Conservation (phyloP, 2,797 vertebrate genomes). For the Acridotheres tristis region DNA sequence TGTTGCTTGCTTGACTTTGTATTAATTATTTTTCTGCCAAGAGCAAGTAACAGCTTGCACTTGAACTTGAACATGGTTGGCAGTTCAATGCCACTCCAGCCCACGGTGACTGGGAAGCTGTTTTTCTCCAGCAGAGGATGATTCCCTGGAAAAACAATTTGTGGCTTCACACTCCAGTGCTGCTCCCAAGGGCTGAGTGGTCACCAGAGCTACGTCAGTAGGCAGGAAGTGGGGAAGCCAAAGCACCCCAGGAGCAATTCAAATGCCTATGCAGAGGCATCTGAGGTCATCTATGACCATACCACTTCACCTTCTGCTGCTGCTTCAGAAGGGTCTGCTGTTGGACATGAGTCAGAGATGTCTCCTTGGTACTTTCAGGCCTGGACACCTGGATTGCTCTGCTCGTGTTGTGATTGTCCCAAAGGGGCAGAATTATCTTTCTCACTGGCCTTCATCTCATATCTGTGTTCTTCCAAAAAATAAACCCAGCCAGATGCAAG, state of each 20-base stretch:
- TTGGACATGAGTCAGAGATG: neutral
- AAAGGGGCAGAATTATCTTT: neutral
- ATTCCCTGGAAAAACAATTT: neutral
- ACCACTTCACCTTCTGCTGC: neutral
- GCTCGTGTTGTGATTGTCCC: neutral
- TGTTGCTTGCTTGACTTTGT: neutral
- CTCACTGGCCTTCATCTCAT: neutral
- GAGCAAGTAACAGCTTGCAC: neutral
- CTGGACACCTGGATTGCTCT: neutral
- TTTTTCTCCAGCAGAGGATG: neutral
- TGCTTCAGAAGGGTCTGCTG: neutral
- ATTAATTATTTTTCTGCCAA: neutral
- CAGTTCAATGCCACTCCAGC: neutral
- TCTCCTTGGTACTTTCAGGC: neutral
- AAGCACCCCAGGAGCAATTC: neutral
- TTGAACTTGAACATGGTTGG: neutral
- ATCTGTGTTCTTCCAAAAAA: neutral
- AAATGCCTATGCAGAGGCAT: neutral
- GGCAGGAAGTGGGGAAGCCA: conserved; percentile 26
- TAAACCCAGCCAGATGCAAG: neutral
- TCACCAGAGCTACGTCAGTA: accelerated
- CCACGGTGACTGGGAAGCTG: neutral
- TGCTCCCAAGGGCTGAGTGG: neutral
- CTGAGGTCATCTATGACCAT: neutral
- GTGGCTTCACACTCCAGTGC: neutral